Percentiles rank a stretch among this genome's conserved stretches.
phyloP scores from a whole-genome alignment of 2,888 invertebrate species.

The Graphium colonna region DNA sequence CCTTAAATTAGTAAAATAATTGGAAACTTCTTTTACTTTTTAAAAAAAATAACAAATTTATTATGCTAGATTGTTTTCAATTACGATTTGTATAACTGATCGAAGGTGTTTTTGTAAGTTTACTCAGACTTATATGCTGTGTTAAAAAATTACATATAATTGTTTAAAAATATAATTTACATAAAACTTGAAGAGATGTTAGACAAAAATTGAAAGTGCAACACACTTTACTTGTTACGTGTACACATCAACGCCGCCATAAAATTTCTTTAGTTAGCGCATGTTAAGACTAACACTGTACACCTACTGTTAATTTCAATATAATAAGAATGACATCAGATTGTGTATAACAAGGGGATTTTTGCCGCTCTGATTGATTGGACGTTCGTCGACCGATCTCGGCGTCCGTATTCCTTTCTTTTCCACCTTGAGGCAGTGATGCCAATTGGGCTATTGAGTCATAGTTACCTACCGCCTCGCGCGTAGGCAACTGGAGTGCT shows the following conservation, averaged over 20 bases:
- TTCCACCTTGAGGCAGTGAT: conserved; percentile 20
- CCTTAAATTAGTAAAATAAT: too few species aligned
- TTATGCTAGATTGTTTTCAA: background rate
- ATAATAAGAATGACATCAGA: conserved; percentile 37
- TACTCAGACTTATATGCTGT: background rate
- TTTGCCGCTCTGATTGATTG: conserved; percentile 6
- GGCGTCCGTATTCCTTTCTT: conserved; percentile 23
- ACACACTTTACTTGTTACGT: conserved; percentile 42
- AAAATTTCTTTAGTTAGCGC: conserved; percentile 47
- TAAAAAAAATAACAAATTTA: conserved; percentile 6
- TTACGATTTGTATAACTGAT: too few species aligned
- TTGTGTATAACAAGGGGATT: conserved; percentile 13
- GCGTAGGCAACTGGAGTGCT: conserved; percentile 11
- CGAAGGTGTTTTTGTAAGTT: too few species aligned
- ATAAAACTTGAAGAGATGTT: background rate
- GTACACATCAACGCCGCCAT: conserved; percentile 36
- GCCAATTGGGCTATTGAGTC: conserved; percentile 26
- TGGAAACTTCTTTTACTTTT: background rate
- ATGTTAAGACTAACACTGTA: conserved; percentile 45
- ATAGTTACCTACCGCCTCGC: conserved; percentile 14
- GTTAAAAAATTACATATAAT: too few species aligned
- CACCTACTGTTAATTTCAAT: conserved; percentile 44
- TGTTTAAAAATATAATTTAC: too few species aligned
- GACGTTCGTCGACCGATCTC: conserved; percentile 18
- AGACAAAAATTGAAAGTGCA: conserved; percentile 55